Evolutionary conservation across 2,888 invertebrate genomes (phyloP), one percentile per base, ranked within the genome.

Genomic region (Philaethria dido): DNA sequence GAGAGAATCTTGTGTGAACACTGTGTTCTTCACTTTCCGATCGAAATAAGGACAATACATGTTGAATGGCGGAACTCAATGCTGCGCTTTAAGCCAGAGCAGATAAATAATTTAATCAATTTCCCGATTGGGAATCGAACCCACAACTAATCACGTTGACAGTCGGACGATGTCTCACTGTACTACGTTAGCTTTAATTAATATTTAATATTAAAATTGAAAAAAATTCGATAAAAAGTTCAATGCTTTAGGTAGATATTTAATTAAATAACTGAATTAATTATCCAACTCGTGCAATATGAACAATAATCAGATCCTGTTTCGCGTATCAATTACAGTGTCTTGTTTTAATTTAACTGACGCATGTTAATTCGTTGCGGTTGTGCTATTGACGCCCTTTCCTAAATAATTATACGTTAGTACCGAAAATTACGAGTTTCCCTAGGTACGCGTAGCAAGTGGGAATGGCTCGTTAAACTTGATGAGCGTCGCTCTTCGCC

Each of bases 401-500:
- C 83, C 81, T 81, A 88, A 89, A 89, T 91, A 90, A 92, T 91
- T 91, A 89, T 81, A 89, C 80, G 87, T 90, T 88, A 86, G 86
- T 86, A 85, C 84, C 86, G 87, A 89, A 89, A 87, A 90, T 90
- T 87, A 88, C 86, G 83, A 82, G 84, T 82, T 84, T 80, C 85
- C 85, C 80, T 77, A 78, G 80, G 77, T 72, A 79, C 77, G 63
- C 69, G 70, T 69, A 69, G 72, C 64, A 72, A 73, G 78, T 79
- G 80, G 90, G 88, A 89, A 91, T 89, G 88, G 88, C 84, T 92
- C 92, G 89, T 92, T 91, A 90, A 89, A 88, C 85, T 88, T 91
- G 92, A 92, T 89, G 92, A 90, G 89, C 71, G 71, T 69, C 78
- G 78, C 74, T 78, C 68, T 71, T 77, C 77, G 75, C 48, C 75